A percentile compares a stretch with the other conserved stretches of the same genome.
Conservation (phyloP, 2,888 invertebrate species). For the Tetropium fuscum region DNA sequence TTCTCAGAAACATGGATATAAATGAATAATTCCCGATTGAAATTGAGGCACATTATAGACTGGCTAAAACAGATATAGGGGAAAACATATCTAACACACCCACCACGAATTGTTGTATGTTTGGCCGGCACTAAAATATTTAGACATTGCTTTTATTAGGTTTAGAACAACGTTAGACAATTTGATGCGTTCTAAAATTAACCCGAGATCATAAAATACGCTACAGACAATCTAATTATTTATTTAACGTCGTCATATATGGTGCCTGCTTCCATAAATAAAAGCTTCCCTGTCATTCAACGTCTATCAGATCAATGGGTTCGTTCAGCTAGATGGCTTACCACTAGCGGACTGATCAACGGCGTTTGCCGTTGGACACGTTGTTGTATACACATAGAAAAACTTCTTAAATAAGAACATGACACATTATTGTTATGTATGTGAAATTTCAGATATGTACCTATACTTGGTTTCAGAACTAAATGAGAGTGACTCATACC, state of each 20-base stretch:
- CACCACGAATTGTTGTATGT: slow-evolving; percentile 15
- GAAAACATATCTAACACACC: slow-evolving; percentile 21
- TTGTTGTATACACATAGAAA: too few species aligned
- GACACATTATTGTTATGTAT: too few species aligned
- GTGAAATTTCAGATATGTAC: too few species aligned
- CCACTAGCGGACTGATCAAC: background rate
- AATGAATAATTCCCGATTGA: slow-evolving; percentile 17
- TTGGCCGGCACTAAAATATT: slow-evolving; percentile 24
- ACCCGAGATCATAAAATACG: slow-evolving; percentile 17
- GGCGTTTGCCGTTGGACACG: background rate
- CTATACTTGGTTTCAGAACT: too few species aligned
- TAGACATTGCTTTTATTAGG: slow-evolving; percentile 27
- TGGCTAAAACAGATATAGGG: slow-evolving; percentile 9
- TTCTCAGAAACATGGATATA: background rate
- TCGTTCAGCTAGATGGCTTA: background rate
- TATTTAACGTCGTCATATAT: slow-evolving; percentile 27
- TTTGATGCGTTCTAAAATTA: slow-evolving; percentile 29
- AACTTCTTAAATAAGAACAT: too few species aligned
- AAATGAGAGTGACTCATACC: too few species aligned
- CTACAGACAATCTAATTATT: slow-evolving; percentile 30
- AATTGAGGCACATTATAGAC: slow-evolving; percentile 5
- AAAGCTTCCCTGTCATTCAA: slow-evolving; percentile 13
- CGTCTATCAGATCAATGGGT: slow-evolving; percentile 12
- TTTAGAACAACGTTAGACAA: slow-evolving; percentile 11
- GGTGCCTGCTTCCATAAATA: slow-evolving; percentile 16